Evolutionary conservation across 30 jellyfish, hydroid and myxozoan genomes (phyloP), one percentile per base, ranked within the genome.

Genomic region (Aurelia aurita): DNA sequence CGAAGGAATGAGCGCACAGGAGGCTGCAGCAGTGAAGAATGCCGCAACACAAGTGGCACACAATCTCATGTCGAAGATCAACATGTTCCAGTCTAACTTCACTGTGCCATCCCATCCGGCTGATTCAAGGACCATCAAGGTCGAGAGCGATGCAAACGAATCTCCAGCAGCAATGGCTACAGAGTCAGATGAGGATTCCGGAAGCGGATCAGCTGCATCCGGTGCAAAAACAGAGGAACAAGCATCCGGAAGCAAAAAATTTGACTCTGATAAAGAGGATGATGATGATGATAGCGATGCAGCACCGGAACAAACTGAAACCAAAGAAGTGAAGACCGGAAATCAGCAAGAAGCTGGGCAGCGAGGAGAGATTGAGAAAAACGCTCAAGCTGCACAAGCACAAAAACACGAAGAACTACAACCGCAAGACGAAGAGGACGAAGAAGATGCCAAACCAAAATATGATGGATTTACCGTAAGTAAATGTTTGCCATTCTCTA

Each of bases 341-440:
- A 47, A 57, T 20, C 62, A 69, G 23, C 72, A 70, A 44, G 87
- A 58, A 39, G 80, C 87, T 10, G 93, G 87, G 32, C 93, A 83
- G 55, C 59, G 93, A 57, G 93, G 84, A 18, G 77, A 83, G 21
- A 83, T 83, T 22, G 80, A 68, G 64, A 49, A 77, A 67, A 27
- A 68, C 53, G 63, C 61, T 27, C 79, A 77, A 46, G 29, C 46
- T 25, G 58, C 31, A 8, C 28, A 67, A 29, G 87, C 93, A 29
- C 88, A 73, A n/a, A 74, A 85, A 63, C 95, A 85, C 19, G 89
- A 85, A 74, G 89, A 85, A 66, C 67, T 73, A 72, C 95, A 85
- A 54, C 95, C 88, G n/a, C 95, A 85, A 67, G 89, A 85, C 27
- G 89, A 85, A 73, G 89, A 85, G 0, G 89, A 85, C 32, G 89